Base-by-base conservation (phyloP, 2,113 vertebrate species). In the Sinocyclocheilus maitianheensis region DNA sequence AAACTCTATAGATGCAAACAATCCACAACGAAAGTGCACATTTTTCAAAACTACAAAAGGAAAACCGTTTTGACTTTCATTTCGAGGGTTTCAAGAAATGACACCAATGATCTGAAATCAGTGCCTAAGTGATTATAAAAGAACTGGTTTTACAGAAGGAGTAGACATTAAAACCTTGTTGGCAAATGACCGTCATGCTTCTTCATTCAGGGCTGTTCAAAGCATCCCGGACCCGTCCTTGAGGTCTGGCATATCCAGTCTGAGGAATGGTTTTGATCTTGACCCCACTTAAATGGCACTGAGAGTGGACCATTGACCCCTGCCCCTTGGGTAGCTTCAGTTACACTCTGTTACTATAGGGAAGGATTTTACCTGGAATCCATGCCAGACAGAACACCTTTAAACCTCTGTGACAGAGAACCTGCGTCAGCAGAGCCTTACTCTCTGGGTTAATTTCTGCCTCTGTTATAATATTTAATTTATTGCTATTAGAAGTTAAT, bases 191-290 rank as follows among this genome's bases (percentile, higher is more conserved):
- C 62, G 69, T 53, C 11, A 34, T 53, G 24, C 40, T 80, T 34
- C 22, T 34, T 80, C 34, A 82, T 13, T 67, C 80, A 69, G 63
- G 40, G 26, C 16, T 34, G 22, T 79, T 63, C 11, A 51, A 65
- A 77, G 6, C 1, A 1, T 77, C 13, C 14, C 10, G n/a, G 10
- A 43, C 14, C 51, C 53, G 11, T 63, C 9, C 18, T 26, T 9
- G 13, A 46, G 20, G 53, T 76, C 77, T 76, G 46, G 16, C 46
- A 53, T 30, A 24, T 18, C 14, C 18, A 22, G 12, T 16, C 0
- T n/a, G 43, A 24, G 12, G 24, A n/a, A 71, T 16, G 75, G 51
- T 16, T 63, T 78, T 83, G 71, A 83, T 75, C 81, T 67, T 86
- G 30, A 75, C 43, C 77, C 16, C 5, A 40, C 26, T 48, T 26